phyloP scores from a whole-genome alignment of 2,113 vertebrate species.

The Lagopus muta region DNA sequence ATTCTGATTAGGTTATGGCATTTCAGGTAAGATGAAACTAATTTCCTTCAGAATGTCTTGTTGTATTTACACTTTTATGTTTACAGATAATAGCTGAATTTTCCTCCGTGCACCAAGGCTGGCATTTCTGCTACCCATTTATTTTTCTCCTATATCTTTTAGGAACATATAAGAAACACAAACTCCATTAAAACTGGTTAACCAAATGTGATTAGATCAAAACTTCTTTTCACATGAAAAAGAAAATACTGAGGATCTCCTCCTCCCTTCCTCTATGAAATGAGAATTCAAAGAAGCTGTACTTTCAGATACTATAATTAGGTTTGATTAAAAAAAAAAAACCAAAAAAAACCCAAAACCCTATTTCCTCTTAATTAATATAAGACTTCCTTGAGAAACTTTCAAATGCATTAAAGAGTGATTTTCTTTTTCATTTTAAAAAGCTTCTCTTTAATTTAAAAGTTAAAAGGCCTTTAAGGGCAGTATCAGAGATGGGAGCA shows the following conservation, averaged over 20 bases:
- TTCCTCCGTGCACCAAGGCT: not conserved
- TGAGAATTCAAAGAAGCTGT: slow-evolving; percentile 5
- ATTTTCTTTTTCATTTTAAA: slow-evolving; percentile 28
- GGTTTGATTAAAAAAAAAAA: not conserved
- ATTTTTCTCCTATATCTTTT: slow-evolving; percentile 1
- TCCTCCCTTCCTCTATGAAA: slow-evolving; percentile 14
- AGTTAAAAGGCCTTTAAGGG: slow-evolving; percentile 41
- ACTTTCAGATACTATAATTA: slow-evolving; percentile 50
- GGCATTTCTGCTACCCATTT: not conserved
- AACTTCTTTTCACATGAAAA: slow-evolving; percentile 20
- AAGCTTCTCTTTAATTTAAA: slow-evolving; percentile 22
- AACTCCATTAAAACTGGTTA: slow-evolving; percentile 3
- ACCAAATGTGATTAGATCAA: slow-evolving; percentile 5
- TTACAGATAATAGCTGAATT: not conserved
- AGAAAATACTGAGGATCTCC: not conserved
- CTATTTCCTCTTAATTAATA: slow-evolving; percentile 36
- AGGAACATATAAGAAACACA: not conserved
- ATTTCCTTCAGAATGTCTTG: slow-evolving; percentile 1
- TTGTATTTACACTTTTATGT: not conserved
- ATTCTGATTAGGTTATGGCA: not conserved
- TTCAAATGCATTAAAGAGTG: slow-evolving; percentile 8
- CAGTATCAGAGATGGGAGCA: not conserved
- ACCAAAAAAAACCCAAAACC: not conserved
- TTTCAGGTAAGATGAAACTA: not conserved
- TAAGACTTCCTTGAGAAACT: slow-evolving; percentile 28